These are phyloP conservation scores for Siderastrea siderea DNA, from an alignment of 92 coral and sea anemone species.

Conservation along the genomic window DNA sequence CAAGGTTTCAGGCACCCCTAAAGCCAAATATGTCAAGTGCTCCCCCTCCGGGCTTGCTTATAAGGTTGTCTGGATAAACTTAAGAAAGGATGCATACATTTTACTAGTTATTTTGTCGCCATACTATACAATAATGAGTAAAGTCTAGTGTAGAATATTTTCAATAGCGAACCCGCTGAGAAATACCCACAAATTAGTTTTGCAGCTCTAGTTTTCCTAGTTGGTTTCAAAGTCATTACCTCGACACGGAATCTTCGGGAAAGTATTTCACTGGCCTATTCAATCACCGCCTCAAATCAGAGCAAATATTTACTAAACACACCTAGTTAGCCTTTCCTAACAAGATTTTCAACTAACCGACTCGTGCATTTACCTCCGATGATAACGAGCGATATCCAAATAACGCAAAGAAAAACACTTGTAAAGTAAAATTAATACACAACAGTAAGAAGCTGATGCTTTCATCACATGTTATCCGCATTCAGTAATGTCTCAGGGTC, in stretches of 20 bases:
- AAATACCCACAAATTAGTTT: conserved; percentile 30
- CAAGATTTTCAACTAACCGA: background rate
- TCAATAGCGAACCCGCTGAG: conserved; percentile 40
- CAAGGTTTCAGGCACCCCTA: too few relatives aligned
- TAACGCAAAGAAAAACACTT: background rate
- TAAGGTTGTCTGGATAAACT: too few relatives aligned
- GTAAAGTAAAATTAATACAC: background rate
- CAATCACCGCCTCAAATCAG: background rate
- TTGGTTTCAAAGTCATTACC: background rate
- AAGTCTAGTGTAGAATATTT: background rate
- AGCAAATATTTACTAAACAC: background rate
- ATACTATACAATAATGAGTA: background rate
- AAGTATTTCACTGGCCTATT: background rate
- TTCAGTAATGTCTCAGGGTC: conserved; percentile 8
- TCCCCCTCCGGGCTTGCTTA: too few relatives aligned
- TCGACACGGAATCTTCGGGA: background rate
- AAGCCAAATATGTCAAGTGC: too few relatives aligned
- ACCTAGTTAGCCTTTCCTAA: background rate
- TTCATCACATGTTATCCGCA: conserved; percentile 3
- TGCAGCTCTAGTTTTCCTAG: conserved; percentile 2
- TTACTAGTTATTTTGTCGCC: background rate
- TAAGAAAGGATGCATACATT: too few relatives aligned
- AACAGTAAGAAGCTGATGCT: background rate
- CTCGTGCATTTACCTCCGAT: background rate
- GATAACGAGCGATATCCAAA: background rate